A percentile compares a stretch with the other conserved stretches of the same genome.
phyloP scores from a whole-genome alignment of 2,888 invertebrate species.

The Athalia rosae region DNA sequence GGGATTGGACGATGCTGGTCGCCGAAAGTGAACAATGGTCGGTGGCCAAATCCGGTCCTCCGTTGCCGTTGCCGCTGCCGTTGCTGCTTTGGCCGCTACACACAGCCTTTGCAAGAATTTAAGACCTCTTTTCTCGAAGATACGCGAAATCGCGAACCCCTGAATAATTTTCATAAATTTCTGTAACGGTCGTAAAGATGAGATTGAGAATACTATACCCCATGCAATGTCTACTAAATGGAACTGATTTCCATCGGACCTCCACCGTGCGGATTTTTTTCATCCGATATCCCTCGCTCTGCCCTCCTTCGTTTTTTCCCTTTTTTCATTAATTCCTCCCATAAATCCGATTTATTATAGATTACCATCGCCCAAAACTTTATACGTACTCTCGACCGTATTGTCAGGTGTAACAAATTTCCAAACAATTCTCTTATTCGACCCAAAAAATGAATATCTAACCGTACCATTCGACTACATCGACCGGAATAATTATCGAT shows the following conservation, averaged over 20 bases:
- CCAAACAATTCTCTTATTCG: too few species aligned
- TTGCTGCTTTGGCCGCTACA: constrained; percentile 1
- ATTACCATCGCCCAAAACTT: too few species aligned
- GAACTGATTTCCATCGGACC: constrained; percentile 41
- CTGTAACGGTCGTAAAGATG: constrained; percentile 62
- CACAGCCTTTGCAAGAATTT: not conserved
- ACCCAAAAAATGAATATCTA: too few species aligned
- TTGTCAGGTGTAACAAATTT: too few species aligned
- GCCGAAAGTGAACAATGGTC: constrained; percentile 53
- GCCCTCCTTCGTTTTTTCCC: not conserved
- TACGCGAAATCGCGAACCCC: constrained; percentile 60
- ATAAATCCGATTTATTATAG: too few species aligned
- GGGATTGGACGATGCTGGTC: constrained; percentile 12
- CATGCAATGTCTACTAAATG: constrained; percentile 27
- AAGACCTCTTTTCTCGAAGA: constrained; percentile 53
- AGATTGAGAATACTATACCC: constrained; percentile 51
- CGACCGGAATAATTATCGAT: too few species aligned
- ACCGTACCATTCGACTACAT: too few species aligned
- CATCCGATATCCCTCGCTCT: constrained; percentile 4
- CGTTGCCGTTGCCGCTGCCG: constrained; percentile 46
- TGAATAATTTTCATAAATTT: constrained; percentile 72
- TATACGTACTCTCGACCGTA: too few species aligned
- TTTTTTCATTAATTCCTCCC: constrained; percentile 66
- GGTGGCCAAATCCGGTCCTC: constrained; percentile 51
- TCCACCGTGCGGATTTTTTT: constrained; percentile 20